These are phyloP conservation scores for Dryobates pubescens DNA, from an alignment of 2,797 vertebrate genomes.

Conservation along the genomic window DNA sequence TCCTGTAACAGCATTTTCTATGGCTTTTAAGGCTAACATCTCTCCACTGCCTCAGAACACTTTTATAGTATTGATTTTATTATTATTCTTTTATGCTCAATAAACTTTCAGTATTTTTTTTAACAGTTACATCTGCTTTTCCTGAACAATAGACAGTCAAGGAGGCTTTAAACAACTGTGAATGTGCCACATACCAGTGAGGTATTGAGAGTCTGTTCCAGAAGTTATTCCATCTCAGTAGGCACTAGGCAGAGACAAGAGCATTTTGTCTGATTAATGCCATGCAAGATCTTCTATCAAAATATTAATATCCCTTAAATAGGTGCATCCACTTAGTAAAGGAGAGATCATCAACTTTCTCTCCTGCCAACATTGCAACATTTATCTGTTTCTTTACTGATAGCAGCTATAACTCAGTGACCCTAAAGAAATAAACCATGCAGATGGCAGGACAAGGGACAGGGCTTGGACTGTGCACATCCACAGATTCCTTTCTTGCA, in stretches of 20 bases:
- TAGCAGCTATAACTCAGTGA: neutral
- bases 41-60: neutral
- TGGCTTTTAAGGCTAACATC: constrained; percentile 3
- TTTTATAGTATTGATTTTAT: constrained; percentile 65
- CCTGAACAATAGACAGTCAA: neutral
- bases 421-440: neutral
- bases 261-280: constrained; percentile 21
- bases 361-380: neutral
- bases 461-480: neutral
- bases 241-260: neutral
- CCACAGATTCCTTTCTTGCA: neutral
- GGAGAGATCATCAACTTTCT: constrained; percentile 23
- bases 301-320: constrained; percentile 40
- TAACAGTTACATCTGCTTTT: constrained; percentile 35
- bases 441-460: neutral
- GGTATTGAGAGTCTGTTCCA: neutral
- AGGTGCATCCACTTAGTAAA: neutral
- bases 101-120: constrained; percentile 44
- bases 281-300: neutral
- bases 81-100: constrained; percentile 58
- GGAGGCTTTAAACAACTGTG: neutral
- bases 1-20: constrained; percentile 38
- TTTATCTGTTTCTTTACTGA: constrained; percentile 13
- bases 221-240: neutral
- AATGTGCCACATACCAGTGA: neutral